Percentiles rank a stretch among this genome's conserved stretches.
Evolutionary conservation across 2,113 vertebrate species (phyloP).

Genomic region (Hyaena hyaena): DNA sequence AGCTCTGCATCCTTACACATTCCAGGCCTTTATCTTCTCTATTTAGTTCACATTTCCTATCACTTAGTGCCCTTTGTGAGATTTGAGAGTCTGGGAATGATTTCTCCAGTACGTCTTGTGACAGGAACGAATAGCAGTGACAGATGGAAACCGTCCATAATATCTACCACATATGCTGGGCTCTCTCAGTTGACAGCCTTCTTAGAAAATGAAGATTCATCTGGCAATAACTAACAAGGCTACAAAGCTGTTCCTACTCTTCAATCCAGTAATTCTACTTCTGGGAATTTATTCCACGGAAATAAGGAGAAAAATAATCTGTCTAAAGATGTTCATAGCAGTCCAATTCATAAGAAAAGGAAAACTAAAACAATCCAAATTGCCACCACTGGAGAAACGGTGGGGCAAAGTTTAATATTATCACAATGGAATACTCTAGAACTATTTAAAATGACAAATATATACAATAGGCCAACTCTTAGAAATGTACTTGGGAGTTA

Average conservation of each 20-base stretch:
- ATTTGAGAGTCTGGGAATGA: not conserved
- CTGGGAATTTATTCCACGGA: slow-evolving; percentile 50
- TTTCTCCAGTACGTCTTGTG: not conserved
- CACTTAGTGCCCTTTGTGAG: not conserved
- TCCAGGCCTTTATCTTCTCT: not conserved
- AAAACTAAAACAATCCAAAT: not conserved
- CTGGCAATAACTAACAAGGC: slow-evolving; percentile 17
- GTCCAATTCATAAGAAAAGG: not conserved
- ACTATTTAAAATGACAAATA: not conserved
- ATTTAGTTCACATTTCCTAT: not conserved
- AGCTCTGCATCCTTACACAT: not conserved
- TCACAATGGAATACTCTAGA: not conserved
- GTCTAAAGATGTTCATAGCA: slow-evolving; percentile 33
- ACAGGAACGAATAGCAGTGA: not conserved
- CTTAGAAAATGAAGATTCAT: slow-evolving; percentile 38
- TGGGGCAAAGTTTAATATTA: not conserved
- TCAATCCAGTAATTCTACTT: slow-evolving; percentile 39
- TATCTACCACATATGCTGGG: not conserved
- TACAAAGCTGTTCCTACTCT: not conserved
- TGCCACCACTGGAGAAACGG: not conserved
- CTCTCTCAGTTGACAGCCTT: not conserved
- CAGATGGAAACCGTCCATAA: not conserved
- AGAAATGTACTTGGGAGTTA: not conserved
- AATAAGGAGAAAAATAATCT: not conserved
- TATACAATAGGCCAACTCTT: not conserved